These are phyloP conservation scores for Dascyllus trimaculatus DNA, from an alignment of 2,113 vertebrate species.

Conservation along the genomic window DNA sequence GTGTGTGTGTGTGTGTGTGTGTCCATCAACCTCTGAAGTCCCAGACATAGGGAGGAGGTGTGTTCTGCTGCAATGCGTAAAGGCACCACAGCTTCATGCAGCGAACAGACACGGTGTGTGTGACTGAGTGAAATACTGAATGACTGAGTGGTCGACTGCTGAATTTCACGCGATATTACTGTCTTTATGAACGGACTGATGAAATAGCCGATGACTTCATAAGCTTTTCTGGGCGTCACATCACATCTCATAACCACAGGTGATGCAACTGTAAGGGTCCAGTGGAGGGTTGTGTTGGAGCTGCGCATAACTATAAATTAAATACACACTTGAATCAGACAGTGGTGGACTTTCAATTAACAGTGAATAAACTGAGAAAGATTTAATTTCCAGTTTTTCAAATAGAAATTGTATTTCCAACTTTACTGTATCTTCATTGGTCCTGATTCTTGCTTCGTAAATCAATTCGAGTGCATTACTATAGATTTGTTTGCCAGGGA, in stretches of 20 bases:
- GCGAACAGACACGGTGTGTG: slow-evolving; percentile 37
- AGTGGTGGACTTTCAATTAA: neutral
- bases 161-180: slow-evolving; percentile 9
- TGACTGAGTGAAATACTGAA: slow-evolving; percentile 37
- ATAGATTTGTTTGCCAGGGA: too few species aligned
- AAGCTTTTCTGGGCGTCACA: neutral
- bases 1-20: slow-evolving; percentile 34
- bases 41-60: slow-evolving; percentile 69
- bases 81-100: slow-evolving; percentile 68
- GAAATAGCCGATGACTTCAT: slow-evolving; percentile 20
- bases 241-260: neutral
- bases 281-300: too few species aligned
- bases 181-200: neutral
- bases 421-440: too few species aligned
- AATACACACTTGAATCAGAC: neutral
- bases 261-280: too few species aligned
- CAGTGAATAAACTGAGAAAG: too few species aligned
- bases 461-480: too few species aligned
- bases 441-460: too few species aligned
- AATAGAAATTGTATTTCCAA: too few species aligned
- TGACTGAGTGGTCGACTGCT: slow-evolving; percentile 38
- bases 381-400: too few species aligned
- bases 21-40: slow-evolving; percentile 77
- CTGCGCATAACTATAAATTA: too few species aligned
- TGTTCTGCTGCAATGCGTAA: slow-evolving; percentile 84